A percentile compares a stretch with the other conserved stretches of the same genome.
Evolutionary conservation across 2,888 invertebrate genomes (phyloP).

Genomic region (Micoletzkya japonica): DNA sequence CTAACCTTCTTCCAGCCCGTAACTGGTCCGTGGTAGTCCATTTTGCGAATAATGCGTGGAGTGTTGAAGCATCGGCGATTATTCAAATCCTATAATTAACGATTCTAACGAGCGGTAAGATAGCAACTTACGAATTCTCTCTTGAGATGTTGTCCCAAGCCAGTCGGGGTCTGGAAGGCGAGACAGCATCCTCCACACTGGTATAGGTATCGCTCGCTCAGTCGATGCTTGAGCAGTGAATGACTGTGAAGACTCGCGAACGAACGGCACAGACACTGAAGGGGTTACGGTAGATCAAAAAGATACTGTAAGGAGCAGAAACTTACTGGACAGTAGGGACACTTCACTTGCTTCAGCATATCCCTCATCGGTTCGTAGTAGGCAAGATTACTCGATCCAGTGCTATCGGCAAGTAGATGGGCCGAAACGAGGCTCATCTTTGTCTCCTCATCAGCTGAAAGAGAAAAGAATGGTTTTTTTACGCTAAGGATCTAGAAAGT

Average conservation of each 20-base stretch:
- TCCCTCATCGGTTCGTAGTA: slow-evolving; percentile 15
- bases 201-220: slow-evolving; percentile 1
- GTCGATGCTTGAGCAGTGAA: not conserved
- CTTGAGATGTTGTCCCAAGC: slow-evolving; percentile 21
- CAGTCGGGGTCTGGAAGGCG: slow-evolving; percentile 17
- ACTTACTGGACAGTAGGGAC: slow-evolving; percentile 16
- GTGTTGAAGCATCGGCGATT: too few species aligned
- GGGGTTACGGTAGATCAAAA: not conserved
- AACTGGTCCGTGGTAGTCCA: slow-evolving; percentile 9
- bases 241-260: slow-evolving; percentile 9
- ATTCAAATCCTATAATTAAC: not conserved
- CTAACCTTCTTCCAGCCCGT: slow-evolving; percentile 15
- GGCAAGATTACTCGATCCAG: not conserved
- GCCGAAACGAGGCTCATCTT: slow-evolving; percentile 11
- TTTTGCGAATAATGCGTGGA: not conserved
- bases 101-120: not conserved
- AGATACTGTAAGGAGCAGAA: not conserved
- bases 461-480: too few species aligned
- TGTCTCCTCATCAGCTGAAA: not conserved
- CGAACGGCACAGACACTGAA: slow-evolving; percentile 2
- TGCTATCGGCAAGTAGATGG: slow-evolving; percentile 8
- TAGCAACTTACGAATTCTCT: slow-evolving; percentile 11
- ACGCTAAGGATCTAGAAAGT: not conserved
- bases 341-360: slow-evolving; percentile 6
- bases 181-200: slow-evolving; percentile 6